Evolutionary conservation across 2,113 vertebrate genomes (phyloP).

Genomic region (Dasypus novemcinctus): DNA sequence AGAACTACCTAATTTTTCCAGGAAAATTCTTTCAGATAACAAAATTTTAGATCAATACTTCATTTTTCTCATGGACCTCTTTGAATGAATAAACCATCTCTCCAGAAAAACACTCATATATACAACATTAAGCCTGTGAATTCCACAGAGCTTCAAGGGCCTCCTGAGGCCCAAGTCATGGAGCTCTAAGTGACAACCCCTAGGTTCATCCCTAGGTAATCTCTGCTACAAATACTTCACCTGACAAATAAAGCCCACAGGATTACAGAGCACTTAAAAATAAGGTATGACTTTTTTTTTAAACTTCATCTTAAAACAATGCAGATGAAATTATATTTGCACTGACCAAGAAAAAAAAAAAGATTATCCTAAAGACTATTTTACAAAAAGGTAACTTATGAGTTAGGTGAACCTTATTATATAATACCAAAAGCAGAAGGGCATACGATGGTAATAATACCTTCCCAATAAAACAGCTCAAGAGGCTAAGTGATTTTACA

Average conservation of each 20-base stretch:
- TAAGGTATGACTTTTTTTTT: not conserved
- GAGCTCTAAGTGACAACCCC: not conserved
- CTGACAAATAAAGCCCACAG: not conserved
- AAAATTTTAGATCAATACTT: not conserved
- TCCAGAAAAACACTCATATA: constrained; percentile 29
- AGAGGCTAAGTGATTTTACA: constrained; percentile 37
- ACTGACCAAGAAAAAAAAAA: not conserved
- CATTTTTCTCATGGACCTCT: not conserved
- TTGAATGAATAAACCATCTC: not conserved
- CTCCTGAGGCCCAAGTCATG: not conserved
- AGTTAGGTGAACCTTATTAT: constrained; percentile 24
- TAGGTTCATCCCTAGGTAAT: not conserved
- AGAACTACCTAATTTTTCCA: constrained; percentile 2
- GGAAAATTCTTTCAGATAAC: not conserved
- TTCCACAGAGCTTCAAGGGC: not conserved
- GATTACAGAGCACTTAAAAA: not conserved
- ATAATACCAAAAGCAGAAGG: constrained; percentile 7
- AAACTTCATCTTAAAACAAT: not conserved
- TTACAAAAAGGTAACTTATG: not conserved
- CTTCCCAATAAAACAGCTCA: not conserved
- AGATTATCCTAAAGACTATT: not conserved
- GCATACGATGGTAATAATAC: not conserved
- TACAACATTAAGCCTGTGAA: not conserved
- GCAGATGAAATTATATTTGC: not conserved
- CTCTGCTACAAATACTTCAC: not conserved